Evolutionary conservation across 2,888 invertebrate species (phyloP), one percentile per base, ranked within the genome.

Genomic region (Strigamia maritima): DNA sequence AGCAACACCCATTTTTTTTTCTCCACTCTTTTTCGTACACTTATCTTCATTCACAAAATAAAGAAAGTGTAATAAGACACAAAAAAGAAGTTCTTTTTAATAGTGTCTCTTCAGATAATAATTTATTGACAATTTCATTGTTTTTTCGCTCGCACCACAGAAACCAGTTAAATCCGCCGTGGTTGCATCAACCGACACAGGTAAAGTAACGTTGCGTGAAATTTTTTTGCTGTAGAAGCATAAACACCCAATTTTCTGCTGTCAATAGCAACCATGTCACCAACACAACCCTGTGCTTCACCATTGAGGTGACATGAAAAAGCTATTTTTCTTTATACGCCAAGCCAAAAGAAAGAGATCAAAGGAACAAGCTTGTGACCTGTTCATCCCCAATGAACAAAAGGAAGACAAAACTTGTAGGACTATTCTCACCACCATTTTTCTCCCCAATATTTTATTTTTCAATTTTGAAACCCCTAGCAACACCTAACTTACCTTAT

Each of bases 161-260:
- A 28, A 70, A 70, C 16, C 70, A 26, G 26, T n/a, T 14, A 70
- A 70, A 70, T 70, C 10, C 14, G 1, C 70, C 28, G 70, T 28
- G 70, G 70, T 70, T n/a, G 70, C 70, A 70, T 28, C 26, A 16
- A 54, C 24, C 16, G 16, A 70, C 70, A 28, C 14, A 70, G 26
- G 70, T 70, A 70, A 70, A 70, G 70, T 70, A 70, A 70, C 24
- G 70, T 70, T 4, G 70, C 70, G 70, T 70, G 70, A 70, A 70
- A 28, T 28, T 70, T 70, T 16, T 10, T 8, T 26, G 26, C 28
- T 10, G 2, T 2, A 28, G 70, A 70, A 70, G 26, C n/a, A 70
- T 28, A 70, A 70, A 70, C 70, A 28, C 8, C 70, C 70, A 26
- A 70, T 70, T 70, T 54, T 54, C 28, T 28, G 70, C 28, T 26